Percentiles rank a stretch among this genome's conserved stretches.
These are phyloP conservation scores for Drosophila kohkoa DNA, from an alignment of 1,140 invertebrate genomes.

Conservation along the genomic window DNA sequence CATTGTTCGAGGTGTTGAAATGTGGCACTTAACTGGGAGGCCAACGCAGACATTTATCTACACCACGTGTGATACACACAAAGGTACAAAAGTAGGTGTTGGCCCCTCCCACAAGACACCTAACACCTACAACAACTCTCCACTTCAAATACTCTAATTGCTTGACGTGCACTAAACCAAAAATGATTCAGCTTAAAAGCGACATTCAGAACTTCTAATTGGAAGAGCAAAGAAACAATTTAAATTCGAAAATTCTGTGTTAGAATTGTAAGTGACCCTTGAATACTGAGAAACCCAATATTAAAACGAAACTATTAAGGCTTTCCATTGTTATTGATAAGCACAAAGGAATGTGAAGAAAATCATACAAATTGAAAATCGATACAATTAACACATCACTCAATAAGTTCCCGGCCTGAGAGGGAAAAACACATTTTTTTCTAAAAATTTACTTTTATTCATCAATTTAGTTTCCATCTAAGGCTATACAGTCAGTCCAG, in stretches of 20 bases:
- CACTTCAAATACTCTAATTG: conserved; percentile 36
- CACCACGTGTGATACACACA: conserved; percentile 17
- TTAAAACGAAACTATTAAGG: background rate
- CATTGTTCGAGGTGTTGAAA: conserved; percentile 52
- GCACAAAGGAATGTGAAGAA: no score
- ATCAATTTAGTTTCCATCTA: no score
- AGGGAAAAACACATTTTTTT: no score
- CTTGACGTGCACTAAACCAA: conserved; percentile 32
- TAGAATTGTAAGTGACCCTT: no score
- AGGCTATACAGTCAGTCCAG: no score
- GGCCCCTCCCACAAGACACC: background rate
- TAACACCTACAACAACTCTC: conserved; percentile 8
- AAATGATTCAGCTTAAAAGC: conserved; percentile 31
- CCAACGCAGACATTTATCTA: conserved; percentile 37
- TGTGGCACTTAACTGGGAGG: conserved; percentile 32
- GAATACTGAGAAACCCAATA: background rate
- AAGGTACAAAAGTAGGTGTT: background rate
- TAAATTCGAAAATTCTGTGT: background rate
- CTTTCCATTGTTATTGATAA: no score
- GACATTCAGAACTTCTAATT: background rate
- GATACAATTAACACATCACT: no score
- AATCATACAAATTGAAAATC: no score
- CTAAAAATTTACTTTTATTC: no score
- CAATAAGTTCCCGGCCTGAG: no score
- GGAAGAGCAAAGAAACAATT: background rate